Evolutionary conservation across 2,888 invertebrate species (phyloP).

Genomic region (Euplexia lucipara): DNA sequence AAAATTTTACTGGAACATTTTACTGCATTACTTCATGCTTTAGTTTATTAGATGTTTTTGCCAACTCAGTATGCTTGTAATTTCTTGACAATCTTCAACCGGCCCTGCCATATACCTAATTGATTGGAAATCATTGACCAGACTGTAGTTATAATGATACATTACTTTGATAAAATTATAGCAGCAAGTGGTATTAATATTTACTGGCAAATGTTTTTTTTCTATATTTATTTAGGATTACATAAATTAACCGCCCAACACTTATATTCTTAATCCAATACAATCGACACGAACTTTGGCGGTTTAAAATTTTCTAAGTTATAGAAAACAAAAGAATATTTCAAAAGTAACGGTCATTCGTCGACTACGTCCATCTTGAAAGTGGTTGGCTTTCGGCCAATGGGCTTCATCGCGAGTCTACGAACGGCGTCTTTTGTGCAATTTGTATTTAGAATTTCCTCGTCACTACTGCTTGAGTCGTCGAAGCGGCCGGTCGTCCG

Average conservation of each 20-base stretch:
- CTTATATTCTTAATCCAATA: slow-evolving; percentile 28
- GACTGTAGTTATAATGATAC: slow-evolving; percentile 10
- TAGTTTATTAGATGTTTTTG: no score
- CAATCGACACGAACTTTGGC: slow-evolving; percentile 58
- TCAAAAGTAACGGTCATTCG: slow-evolving; percentile 76
- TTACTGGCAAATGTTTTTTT: slow-evolving; percentile 23
- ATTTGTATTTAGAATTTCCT: slow-evolving; percentile 83
- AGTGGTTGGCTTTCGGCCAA: slow-evolving; percentile 79
- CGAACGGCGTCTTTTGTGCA: slow-evolving; percentile 75
- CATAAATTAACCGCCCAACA: slow-evolving; percentile 42
- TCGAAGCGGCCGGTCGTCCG: slow-evolving; percentile 80
- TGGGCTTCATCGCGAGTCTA: slow-evolving; percentile 85
- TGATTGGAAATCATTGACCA: slow-evolving; percentile 20
- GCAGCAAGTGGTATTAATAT: slow-evolving; percentile 21
- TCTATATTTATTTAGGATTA: slow-evolving; percentile 21
- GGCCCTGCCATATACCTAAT: slow-evolving; percentile 45
- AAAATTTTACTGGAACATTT: no score
- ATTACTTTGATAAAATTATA: slow-evolving; percentile 28
- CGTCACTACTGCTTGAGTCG: slow-evolving; percentile 86
- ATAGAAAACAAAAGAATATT: slow-evolving; percentile 51
- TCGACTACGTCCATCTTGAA: slow-evolving; percentile 86
- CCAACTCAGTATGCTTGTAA: no score
- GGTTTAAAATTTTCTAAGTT: slow-evolving; percentile 44
- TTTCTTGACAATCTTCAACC: not conserved
- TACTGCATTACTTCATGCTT: no score